Evolutionary conservation across 2,113 vertebrate species (phyloP).

Genomic region (Chaetops frenatus): DNA sequence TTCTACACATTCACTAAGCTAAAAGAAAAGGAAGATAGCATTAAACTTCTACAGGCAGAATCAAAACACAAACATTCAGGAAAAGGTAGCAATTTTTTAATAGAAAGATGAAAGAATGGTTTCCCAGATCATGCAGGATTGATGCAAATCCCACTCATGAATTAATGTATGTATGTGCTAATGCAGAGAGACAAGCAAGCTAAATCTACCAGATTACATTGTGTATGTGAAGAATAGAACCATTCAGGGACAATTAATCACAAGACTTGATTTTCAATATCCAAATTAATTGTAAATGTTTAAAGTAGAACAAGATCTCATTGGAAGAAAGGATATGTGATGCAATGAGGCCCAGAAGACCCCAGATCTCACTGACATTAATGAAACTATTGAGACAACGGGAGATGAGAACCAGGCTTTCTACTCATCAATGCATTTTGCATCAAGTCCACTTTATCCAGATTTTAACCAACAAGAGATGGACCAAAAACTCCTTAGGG

Average conservation of each 20-base stretch:
- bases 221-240: neutral
- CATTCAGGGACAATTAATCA: neutral
- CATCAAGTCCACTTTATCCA: neutral
- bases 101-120: neutral
- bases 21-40: neutral
- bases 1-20: constrained; percentile 94
- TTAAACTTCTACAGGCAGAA: neutral
- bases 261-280: neutral
- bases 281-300: neutral
- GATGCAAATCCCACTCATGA: neutral
- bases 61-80: neutral
- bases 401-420: neutral
- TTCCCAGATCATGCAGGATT: neutral
- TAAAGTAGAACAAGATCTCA: neutral
- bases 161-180: neutral
- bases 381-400: neutral
- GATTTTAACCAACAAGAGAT: neutral
- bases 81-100: neutral
- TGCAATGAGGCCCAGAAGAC: neutral
- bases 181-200: neutral
- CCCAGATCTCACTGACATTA: neutral
- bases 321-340: neutral
- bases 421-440: neutral
- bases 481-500: neutral
- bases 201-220: neutral